Percentiles rank a stretch among this genome's conserved stretches.
Conservation (phyloP, 2,888 invertebrate species). For the Amblyjoppa proteus region DNA sequence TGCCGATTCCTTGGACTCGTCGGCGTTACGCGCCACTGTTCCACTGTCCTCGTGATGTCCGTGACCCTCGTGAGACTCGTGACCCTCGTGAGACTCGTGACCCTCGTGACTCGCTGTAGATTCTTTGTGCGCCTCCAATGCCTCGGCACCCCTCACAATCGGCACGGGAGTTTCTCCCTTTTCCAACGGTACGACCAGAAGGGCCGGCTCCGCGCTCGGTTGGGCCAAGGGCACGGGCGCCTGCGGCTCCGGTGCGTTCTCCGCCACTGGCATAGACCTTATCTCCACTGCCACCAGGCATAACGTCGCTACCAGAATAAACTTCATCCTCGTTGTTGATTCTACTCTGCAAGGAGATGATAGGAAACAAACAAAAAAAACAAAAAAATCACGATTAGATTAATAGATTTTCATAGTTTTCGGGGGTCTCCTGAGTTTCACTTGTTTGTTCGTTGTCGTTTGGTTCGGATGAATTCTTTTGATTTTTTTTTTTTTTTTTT, state of each 20-base stretch:
- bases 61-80: slow-evolving; percentile 70
- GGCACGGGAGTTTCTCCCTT: slow-evolving; percentile 73
- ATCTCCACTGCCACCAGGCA: slow-evolving; percentile 88
- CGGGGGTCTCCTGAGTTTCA: too few species aligned
- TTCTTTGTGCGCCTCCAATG: slow-evolving; percentile 56
- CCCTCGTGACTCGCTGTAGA: slow-evolving; percentile 61
- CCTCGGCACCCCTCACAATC: slow-evolving; percentile 75
- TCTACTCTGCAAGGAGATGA: slow-evolving; percentile 45
- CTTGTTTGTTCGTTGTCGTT: too few species aligned
- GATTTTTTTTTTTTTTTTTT: too few species aligned
- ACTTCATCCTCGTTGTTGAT: slow-evolving; percentile 84
- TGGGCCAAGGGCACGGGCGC: slow-evolving; percentile 51
- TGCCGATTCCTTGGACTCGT: slow-evolving; percentile 13
- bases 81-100: slow-evolving; percentile 62
- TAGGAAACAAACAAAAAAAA: too few species aligned
- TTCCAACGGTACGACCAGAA: slow-evolving; percentile 76
- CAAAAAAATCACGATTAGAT: too few species aligned
- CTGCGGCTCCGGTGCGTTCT: slow-evolving; percentile 74
- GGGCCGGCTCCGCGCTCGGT: slow-evolving; percentile 63
- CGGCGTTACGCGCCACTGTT: slow-evolving; percentile 16
- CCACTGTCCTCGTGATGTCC: slow-evolving; percentile 55
- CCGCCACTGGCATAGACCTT: slow-evolving; percentile 85
- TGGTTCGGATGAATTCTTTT: too few species aligned
- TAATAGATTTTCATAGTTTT: too few species aligned
- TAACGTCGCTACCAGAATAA: slow-evolving; percentile 82